Base-by-base conservation (phyloP, 2,888 invertebrate genomes). In the Dynastes tityus region DNA sequence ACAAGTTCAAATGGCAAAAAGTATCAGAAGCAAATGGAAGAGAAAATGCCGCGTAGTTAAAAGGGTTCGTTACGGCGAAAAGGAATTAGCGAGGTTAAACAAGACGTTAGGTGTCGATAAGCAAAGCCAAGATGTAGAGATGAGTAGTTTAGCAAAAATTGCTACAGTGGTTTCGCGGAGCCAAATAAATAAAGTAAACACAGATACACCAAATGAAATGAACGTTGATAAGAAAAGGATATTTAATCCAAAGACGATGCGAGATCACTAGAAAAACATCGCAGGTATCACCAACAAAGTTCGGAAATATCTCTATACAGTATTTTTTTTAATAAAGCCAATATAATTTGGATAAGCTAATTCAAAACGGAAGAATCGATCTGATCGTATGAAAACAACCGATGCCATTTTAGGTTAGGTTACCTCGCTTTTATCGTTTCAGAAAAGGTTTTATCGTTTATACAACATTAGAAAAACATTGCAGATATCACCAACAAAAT, bases 41-140 rank as follows among this genome's bases (percentile, higher is more conserved):
- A 91, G 97, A 81, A 97, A 96, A 90, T 97, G 97, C 89, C 92
- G 95, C 80, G 96, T 96, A 53, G 91, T 96, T 9, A 98, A 98
- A 87, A 91, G 97, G 73, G 94, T 93, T 85, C 92, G 95, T 78
- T 96, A 97, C 86, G 95, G 94, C 2, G 93, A 93, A 37, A 97
- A 96, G 87, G 97, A 97, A 90, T 87, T 96, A 45, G 92, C 92
- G 4, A 91, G 93, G 63, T 88, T 97, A 58, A 95, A 96, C 87
- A 95, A 95, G 87, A 96, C 95, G 83, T 89, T 96, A 22, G 94
- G 93, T 0, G 90, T 94, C 27, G 90, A 92, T 16, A 91, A 92
- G 76, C 91, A 92, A 73, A 89, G 2, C 3, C n/a, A 89, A 82
- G 84, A 87, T 3, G 86, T 85, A 2, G 90, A 90, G 80, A 91